phyloP scores from a whole-genome alignment of 2,888 invertebrate genomes.

The Drosophila macrothrix region DNA sequence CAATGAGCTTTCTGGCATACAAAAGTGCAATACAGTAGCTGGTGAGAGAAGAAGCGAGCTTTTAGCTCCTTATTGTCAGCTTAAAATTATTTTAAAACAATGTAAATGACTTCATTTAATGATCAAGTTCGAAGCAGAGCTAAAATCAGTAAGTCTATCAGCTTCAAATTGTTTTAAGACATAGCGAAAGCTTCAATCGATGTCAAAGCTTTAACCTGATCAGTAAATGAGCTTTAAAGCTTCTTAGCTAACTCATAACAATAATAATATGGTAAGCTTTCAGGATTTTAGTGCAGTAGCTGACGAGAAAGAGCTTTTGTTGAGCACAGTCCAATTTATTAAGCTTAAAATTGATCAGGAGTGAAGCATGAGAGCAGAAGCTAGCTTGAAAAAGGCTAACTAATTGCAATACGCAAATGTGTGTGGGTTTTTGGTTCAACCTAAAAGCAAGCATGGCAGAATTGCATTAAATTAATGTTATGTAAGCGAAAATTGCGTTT shows the following conservation, averaged over 20 bases:
- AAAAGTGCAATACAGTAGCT: background rate
- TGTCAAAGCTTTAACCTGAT: background rate
- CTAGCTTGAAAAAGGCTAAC: background rate
- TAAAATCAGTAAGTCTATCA: background rate
- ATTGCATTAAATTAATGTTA: conserved; percentile 76
- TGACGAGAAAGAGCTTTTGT: background rate
- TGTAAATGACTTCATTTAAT: background rate
- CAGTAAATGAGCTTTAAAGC: background rate
- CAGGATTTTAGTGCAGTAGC: background rate
- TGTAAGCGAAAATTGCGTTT: conserved; percentile 72
- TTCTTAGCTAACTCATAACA: background rate
- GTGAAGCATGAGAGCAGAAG: background rate
- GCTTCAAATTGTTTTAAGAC: background rate
- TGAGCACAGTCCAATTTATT: background rate
- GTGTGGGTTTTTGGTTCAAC: conserved; percentile 33
- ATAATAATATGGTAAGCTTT: background rate
- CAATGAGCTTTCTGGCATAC: background rate
- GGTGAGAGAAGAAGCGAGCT: background rate
- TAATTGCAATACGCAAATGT: background rate
- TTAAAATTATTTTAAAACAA: background rate
- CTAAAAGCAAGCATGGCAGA: conserved; percentile 39
- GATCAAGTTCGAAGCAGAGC: background rate
- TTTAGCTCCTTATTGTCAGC: background rate
- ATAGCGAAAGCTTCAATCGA: background rate
- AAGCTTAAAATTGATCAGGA: background rate